Conservation (phyloP, 37 sponge, comb jelly and placozoan genomes). For the Amphimedon queenslandica region DNA sequence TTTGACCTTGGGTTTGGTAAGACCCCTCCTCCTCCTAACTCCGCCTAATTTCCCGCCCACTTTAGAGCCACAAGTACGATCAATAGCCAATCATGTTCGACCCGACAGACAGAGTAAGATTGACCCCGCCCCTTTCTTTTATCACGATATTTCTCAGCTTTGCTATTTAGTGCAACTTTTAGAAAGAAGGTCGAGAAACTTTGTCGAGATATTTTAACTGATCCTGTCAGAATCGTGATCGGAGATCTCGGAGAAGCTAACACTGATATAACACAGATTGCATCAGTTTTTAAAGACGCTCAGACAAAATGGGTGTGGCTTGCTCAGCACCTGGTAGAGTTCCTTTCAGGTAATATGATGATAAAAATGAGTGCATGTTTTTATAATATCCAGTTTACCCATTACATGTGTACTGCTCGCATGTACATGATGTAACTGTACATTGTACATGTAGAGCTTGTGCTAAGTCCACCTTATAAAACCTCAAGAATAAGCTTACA, state of each 20-base stretch:
- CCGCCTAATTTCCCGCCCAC: not conserved
- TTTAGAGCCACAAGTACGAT: conserved; percentile 84
- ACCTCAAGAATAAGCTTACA: not conserved
- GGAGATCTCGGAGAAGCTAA: conserved; percentile 93
- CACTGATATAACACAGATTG: conserved; percentile 92
- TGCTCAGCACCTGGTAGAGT: conserved; percentile 68
- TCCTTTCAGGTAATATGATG: conserved; percentile 80
- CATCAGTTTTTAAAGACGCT: conserved; percentile 46
- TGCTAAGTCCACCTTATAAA: not conserved
- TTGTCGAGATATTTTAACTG: conserved; percentile 82
- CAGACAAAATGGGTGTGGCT: conserved; percentile 95
- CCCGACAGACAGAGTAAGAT: conserved; percentile 92
- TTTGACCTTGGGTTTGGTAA: conserved; percentile 98
- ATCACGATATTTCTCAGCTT: conserved; percentile 38
- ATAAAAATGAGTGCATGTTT: conserved; percentile 10
- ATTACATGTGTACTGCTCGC: too few species aligned
- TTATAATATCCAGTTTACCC: too few species aligned
- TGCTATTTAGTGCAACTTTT: conserved; percentile 98
- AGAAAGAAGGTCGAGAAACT: conserved; percentile 87
- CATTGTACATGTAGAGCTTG: too few species aligned
- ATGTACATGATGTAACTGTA: too few species aligned
- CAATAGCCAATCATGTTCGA: conserved; percentile 85
- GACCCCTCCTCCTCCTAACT: not conserved
- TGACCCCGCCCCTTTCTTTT: not conserved
- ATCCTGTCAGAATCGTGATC: conserved; percentile 86